Conservation (phyloP, 1,140 invertebrate genomes). For the Campoletis sonorensis region DNA sequence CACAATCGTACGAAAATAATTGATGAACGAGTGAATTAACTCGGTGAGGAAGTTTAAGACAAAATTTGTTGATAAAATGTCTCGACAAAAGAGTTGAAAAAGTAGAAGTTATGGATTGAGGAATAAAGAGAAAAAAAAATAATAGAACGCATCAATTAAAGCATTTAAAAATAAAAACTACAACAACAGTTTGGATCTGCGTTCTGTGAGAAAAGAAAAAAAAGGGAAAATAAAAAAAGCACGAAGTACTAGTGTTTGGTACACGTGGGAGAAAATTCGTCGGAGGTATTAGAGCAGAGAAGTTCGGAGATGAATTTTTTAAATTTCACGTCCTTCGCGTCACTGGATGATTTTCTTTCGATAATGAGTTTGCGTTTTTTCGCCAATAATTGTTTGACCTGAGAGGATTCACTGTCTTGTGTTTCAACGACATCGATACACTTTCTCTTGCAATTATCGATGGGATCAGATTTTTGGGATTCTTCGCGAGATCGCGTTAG, state of each 20-base stretch:
- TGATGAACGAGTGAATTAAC: too few species aligned
- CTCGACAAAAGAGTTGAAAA: not conserved
- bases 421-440: constrained; percentile 64
- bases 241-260: constrained; percentile 35
- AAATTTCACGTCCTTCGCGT: constrained; percentile 71
- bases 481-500: constrained; percentile 75
- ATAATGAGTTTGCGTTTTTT: constrained; percentile 75
- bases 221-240: constrained; percentile 43
- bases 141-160: not conserved
- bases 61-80: not conserved
- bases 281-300: constrained; percentile 51
- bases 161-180: too few species aligned
- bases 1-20: not conserved
- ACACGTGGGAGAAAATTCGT: constrained; percentile 10
- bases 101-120: not conserved
- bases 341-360: constrained; percentile 68
- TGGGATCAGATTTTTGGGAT: constrained; percentile 63
- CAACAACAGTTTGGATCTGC: not conserved
- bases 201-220: not conserved
- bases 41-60: too few species aligned
- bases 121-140: not conserved
- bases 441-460: constrained; percentile 68
- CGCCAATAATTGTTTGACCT: constrained; percentile 66
- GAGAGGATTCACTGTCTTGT: constrained; percentile 52
- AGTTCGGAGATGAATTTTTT: constrained; percentile 73